Conservation (phyloP, 1,140 invertebrate species). For the Latrodectus geometricus region DNA sequence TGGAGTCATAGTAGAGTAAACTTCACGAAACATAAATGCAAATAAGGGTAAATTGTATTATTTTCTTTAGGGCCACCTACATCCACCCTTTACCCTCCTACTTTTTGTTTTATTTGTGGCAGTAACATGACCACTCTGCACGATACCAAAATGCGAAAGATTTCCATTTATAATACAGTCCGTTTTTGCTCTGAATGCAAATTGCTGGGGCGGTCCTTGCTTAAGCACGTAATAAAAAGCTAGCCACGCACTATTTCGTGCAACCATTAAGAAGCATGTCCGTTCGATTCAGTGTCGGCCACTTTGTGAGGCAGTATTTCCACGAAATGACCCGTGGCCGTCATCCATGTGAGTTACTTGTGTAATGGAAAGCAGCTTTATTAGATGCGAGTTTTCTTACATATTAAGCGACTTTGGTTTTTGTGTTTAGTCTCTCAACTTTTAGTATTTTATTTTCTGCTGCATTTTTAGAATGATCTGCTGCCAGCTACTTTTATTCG, state of each 20-base stretch:
- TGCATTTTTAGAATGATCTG: no score
- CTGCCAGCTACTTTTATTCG: no score
- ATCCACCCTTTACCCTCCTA: background rate
- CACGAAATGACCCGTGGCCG: slow-evolving; percentile 4
- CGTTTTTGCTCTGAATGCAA: slow-evolving; percentile 30
- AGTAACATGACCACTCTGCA: slow-evolving; percentile 15
- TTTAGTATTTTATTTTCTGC: no score
- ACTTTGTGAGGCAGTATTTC: background rate
- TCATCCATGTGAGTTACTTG: slow-evolving; percentile 9
- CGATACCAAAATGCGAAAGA: background rate
- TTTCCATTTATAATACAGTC: slow-evolving; percentile 17
- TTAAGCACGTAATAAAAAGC: slow-evolving; percentile 22
- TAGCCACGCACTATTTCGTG: slow-evolving; percentile 26
- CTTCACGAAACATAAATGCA: slow-evolving; percentile 37
- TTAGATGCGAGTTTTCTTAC: background rate
- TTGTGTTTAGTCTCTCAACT: background rate
- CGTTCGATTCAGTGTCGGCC: slow-evolving; percentile 1
- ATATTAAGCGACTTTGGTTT: background rate
- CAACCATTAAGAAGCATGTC: background rate
- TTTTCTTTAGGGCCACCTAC: background rate
- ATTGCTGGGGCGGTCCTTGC: slow-evolving; percentile 5
- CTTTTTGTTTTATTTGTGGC: slow-evolving; percentile 11
- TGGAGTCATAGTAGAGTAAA: background rate
- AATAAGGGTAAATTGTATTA: slow-evolving; percentile 18
- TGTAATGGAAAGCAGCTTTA: slow-evolving; percentile 19